Evolutionary conservation across 2,113 vertebrate species (phyloP).

Genomic region (Antechinus flavipes): DNA sequence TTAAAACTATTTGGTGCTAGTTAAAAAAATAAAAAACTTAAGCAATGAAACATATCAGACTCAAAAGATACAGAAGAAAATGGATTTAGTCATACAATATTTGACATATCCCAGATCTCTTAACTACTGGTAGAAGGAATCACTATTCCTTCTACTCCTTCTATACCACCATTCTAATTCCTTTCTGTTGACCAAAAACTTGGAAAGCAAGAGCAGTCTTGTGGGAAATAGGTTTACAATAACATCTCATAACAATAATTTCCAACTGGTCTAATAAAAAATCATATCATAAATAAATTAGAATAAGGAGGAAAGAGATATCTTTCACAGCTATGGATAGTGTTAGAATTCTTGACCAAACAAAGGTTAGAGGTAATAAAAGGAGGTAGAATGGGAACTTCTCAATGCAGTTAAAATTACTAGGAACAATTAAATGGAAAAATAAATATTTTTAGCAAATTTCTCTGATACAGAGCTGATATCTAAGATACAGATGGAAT

Average conservation of each 20-base stretch:
- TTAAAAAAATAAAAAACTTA: neutral
- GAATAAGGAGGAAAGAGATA: neutral
- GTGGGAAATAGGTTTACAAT: neutral
- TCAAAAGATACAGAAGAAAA: neutral
- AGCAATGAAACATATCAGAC: neutral
- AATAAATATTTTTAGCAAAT: neutral
- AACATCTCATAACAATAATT: neutral
- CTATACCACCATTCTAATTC: no score
- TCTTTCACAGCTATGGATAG: neutral
- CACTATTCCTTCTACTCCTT: neutral
- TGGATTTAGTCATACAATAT: neutral
- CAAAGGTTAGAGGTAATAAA: neutral
- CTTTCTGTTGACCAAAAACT: neutral
- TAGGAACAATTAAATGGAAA: neutral
- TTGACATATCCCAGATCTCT: neutral
- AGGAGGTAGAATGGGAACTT: neutral
- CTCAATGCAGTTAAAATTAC: neutral
- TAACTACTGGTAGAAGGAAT: neutral
- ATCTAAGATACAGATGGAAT: neutral
- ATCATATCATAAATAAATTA: neutral
- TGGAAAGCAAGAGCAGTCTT: neutral
- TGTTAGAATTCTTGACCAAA: neutral
- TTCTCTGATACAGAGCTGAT: neutral
- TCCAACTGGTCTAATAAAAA: neutral
- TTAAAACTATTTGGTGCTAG: neutral